Evolutionary conservation across 2,113 vertebrate genomes (phyloP), one percentile per base, ranked within the genome.

Genomic region (Barnardius zonarius): DNA sequence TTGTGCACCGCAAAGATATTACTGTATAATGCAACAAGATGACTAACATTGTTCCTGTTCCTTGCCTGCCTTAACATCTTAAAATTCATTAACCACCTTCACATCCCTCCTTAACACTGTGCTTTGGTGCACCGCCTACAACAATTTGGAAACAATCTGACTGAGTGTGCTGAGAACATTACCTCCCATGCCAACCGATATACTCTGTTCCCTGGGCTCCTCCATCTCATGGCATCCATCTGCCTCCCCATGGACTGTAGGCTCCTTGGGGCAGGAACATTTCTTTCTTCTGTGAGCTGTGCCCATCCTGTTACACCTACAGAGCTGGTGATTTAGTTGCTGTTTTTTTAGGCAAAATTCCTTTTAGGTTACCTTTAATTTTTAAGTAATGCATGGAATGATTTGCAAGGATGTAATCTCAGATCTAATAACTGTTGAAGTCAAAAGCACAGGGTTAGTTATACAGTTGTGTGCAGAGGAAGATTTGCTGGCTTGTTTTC

Each of bases 71-170:
- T 79, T 51, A 57, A 37, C 39, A 12, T 68, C 70, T 76, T 82
- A 73, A 85, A 89, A 97, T 84, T 84, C 48, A 89, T 89, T 92
- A 82, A 44, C 75, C 86, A 92, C 84, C 86, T 89, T 95, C 86
- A 82, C 35, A 79, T 93, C 57, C 37, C 77, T 92, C 64, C 83
- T 92, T 93, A 84, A 51, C 57, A 9, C 37, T 10, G 59, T 51
- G 46, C 86, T 95, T 89, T 96, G 89, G 93, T 96, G 94, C 91
- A 93, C 73, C 44, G 74, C 93, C 95, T 78, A 76, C 93, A 89
- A 85, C 86, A 87, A 91, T 85, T 87, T 95, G 81, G 81, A 89
- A 93, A 91, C 81, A 68, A 18, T 72, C 77, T 95, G 69, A 72
- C 89, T 89, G 79, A 91, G 91, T 69, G 81, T 91, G 81, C 77